phyloP scores from a whole-genome alignment of 2,888 invertebrate genomes.

The Cantharis lateralis region DNA sequence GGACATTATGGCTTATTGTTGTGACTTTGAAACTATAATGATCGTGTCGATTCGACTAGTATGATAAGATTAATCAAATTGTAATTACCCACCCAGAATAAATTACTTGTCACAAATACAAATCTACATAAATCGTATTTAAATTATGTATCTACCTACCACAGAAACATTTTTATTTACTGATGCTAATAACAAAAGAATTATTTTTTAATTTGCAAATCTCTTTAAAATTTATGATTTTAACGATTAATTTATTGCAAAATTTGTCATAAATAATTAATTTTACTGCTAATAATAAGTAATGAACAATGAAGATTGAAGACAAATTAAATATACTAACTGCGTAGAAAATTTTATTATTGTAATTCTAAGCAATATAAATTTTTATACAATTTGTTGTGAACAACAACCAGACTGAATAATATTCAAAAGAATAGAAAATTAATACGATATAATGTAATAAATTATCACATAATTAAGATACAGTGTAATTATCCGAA shows the following conservation, averaged over 20 bases:
- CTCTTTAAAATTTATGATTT: neutral
- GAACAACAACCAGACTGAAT: too few relatives aligned
- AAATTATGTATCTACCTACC: neutral
- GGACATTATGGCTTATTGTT: slow-evolving; percentile 21
- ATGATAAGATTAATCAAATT: slow-evolving; percentile 16
- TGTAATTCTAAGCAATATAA: too few relatives aligned
- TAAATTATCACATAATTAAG: too few relatives aligned
- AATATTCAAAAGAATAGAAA: too few relatives aligned
- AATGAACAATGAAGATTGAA: neutral
- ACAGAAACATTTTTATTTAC: neutral
- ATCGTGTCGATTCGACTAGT: slow-evolving; percentile 12
- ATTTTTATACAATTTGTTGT: too few relatives aligned
- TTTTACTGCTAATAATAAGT: neutral
- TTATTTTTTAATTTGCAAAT: neutral
- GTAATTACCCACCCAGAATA: slow-evolving; percentile 6
- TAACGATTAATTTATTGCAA: neutral
- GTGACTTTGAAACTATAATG: slow-evolving; percentile 14
- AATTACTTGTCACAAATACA: neutral
- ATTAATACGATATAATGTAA: too few relatives aligned
- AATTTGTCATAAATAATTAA: neutral
- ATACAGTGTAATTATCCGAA: too few relatives aligned
- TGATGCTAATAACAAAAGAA: neutral
- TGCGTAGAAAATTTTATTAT: too few relatives aligned
- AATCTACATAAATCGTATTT: neutral
- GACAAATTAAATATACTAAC: neutral